These are phyloP conservation scores for Drosophila rufa DNA, from an alignment of 1,140 invertebrate genomes.

Conservation along the genomic window DNA sequence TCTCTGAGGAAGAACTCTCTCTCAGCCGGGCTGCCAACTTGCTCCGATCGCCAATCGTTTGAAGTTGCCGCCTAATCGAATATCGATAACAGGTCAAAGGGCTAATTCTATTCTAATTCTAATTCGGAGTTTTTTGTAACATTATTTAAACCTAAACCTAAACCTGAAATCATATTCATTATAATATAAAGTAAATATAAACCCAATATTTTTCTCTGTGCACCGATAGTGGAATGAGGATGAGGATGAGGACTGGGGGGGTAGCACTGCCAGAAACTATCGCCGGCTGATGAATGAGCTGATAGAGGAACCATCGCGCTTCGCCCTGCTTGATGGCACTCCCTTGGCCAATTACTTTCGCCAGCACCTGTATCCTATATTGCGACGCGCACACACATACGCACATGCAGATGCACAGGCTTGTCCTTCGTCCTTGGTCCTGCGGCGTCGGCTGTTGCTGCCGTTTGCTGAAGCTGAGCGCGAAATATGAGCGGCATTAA, in stretches of 20 bases:
- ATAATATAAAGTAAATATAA: too few species aligned
- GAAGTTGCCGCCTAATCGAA: background rate
- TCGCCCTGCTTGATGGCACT: conserved; percentile 44
- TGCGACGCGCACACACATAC: background rate
- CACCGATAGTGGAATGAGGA: background rate
- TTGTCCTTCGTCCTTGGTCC: conserved; percentile 5
- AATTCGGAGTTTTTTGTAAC: too few species aligned
- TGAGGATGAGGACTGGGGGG: too few species aligned
- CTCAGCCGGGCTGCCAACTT: too few species aligned
- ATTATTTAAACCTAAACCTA: too few species aligned
- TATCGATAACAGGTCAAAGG: background rate
- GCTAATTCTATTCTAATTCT: too few species aligned
- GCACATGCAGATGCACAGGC: conserved; percentile 8
- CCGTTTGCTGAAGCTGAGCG: conserved; percentile 35
- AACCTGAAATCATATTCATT: too few species aligned
- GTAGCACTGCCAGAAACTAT: conserved; percentile 12
- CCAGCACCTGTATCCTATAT: conserved; percentile 67
- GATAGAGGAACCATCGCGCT: conserved; percentile 18
- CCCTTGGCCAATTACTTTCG: conserved; percentile 70
- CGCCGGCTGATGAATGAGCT: conserved; percentile 37
- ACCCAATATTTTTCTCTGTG: background rate
- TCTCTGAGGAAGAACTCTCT: too few species aligned
- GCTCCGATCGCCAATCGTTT: too few species aligned
- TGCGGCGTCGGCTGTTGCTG: conserved; percentile 20
- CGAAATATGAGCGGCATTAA: conserved; percentile 75